phyloP scores from a whole-genome alignment of 2,113 vertebrate genomes.

The Passer domesticus region DNA sequence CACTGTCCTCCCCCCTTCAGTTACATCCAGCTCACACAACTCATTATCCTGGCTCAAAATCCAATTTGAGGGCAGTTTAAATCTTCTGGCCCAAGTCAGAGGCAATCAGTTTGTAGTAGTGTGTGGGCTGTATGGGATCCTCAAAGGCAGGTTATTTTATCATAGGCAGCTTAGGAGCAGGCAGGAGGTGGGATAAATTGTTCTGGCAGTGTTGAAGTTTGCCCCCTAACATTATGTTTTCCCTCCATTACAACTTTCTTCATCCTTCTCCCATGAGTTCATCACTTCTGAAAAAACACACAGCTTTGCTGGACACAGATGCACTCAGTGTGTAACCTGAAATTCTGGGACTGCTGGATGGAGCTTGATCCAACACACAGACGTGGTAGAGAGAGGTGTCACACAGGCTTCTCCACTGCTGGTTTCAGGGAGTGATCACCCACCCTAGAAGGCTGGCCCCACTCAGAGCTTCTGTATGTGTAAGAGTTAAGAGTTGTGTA shows the following conservation, averaged over 20 bases:
- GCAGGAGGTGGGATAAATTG: neutral
- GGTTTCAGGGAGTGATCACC: neutral
- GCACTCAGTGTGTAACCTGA: neutral
- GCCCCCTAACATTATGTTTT: neutral
- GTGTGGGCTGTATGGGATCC: neutral
- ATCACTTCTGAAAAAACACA: neutral
- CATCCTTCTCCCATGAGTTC: neutral
- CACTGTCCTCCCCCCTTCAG: neutral
- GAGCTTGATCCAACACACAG: neutral
- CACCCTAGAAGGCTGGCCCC: neutral
- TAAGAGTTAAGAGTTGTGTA: neutral
- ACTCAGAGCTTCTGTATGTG: too few species aligned
- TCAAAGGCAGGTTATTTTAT: neutral
- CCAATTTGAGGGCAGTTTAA: neutral
- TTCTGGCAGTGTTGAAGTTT: neutral
- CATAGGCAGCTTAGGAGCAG: neutral
- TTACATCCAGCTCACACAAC: neutral
- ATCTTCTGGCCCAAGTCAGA: neutral
- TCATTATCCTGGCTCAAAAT: constrained; percentile 11
- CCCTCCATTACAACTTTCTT: neutral
- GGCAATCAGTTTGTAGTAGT: neutral
- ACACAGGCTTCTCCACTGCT: neutral
- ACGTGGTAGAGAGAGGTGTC: neutral
- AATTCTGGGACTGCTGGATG: neutral
- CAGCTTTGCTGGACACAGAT: neutral